Evolutionary conservation across 2,113 vertebrate genomes (phyloP).

Genomic region (Baryphthengus martii): DNA sequence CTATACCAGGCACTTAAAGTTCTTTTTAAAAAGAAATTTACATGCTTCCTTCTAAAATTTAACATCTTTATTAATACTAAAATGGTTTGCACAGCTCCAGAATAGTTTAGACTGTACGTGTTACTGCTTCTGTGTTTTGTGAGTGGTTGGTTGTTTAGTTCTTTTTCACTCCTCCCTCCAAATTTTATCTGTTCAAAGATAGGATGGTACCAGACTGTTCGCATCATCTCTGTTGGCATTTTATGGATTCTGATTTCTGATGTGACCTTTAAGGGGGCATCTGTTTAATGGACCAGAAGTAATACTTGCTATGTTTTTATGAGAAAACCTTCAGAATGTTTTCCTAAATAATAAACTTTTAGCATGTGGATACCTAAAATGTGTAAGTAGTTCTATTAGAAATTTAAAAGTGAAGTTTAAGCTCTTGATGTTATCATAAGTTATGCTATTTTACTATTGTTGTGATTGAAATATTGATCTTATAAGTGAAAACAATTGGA

Average conservation of each 20-base stretch:
- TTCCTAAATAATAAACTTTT: neutral
- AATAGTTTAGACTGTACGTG: neutral
- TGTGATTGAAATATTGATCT: constrained; percentile 38
- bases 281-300: neutral
- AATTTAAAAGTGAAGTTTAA: neutral
- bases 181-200: neutral
- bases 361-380: neutral
- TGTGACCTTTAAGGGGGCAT: neutral
- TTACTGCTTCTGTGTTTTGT: neutral
- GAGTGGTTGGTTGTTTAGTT: fast-evolving
- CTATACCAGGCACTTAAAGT: neutral
- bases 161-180: neutral
- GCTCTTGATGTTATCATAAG: neutral
- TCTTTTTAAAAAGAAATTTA: neutral
- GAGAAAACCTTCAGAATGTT: neutral
- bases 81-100: neutral
- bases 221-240: neutral
- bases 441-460: constrained; percentile 38
- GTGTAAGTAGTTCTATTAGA: neutral
- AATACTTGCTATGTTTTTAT: neutral
- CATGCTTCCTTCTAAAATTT: neutral
- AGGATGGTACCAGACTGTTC: neutral
- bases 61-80: neutral
- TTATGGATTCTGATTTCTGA: neutral
- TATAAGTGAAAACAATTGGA: constrained; percentile 32